Percentiles rank a stretch among this genome's conserved stretches.
phyloP scores from a whole-genome alignment of 2,888 invertebrate genomes.

The Amphimallon solstitiale region DNA sequence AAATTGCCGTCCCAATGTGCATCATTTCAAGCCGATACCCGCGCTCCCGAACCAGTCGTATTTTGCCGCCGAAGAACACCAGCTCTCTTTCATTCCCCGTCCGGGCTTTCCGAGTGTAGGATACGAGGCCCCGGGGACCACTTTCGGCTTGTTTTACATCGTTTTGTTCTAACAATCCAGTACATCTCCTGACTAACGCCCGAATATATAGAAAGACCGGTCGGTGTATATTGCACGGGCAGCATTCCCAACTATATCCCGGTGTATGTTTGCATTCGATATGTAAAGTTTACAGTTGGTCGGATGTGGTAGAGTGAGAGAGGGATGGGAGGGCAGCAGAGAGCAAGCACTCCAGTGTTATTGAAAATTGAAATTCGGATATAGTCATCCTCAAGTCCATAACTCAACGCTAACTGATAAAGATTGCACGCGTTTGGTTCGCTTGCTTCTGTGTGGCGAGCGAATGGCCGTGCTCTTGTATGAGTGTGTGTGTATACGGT shows the following conservation, averaged over 20 bases:
- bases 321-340: too few relatives aligned
- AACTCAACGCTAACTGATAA: slow-evolving; percentile 60
- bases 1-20: slow-evolving; percentile 65
- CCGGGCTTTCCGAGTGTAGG: slow-evolving; percentile 46
- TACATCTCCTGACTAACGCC: slow-evolving; percentile 48
- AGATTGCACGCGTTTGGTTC: slow-evolving; percentile 48
- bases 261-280: slow-evolving; percentile 20
- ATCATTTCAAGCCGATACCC: slow-evolving; percentile 61
- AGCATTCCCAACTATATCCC: not conserved
- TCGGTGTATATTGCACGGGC: not conserved
- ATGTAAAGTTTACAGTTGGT: slow-evolving; percentile 32
- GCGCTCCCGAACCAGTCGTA: slow-evolving; percentile 63
- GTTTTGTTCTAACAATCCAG: slow-evolving; percentile 66
- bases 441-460: slow-evolving; percentile 28
- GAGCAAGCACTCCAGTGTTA: slow-evolving; percentile 58
- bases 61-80: slow-evolving; percentile 60
- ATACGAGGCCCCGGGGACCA: slow-evolving; percentile 60
- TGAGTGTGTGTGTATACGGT: slow-evolving; percentile 16
- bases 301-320: slow-evolving; percentile 24
- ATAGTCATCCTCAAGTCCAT: slow-evolving; percentile 59
- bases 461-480: too few relatives aligned
- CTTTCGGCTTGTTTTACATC: slow-evolving; percentile 65
- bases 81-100: slow-evolving; percentile 48
- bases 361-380: slow-evolving; percentile 64
- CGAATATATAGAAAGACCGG: slow-evolving; percentile 13